A percentile compares a stretch with the other conserved stretches of the same genome.
phyloP scores from a whole-genome alignment of 2,113 vertebrate genomes.

The Motacilla tschutschensis region DNA sequence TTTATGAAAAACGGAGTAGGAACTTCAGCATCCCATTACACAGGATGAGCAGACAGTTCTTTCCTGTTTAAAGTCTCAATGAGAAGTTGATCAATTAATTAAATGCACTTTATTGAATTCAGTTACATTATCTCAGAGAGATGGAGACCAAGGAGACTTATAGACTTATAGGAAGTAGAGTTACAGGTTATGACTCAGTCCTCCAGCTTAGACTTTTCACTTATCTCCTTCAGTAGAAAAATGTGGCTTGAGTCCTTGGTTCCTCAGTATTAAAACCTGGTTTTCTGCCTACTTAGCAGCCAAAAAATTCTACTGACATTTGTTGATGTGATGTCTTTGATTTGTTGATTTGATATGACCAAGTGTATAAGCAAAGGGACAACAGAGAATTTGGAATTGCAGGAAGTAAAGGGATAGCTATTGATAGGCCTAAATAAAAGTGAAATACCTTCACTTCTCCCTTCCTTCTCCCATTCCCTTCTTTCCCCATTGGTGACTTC shows the following conservation, averaged over 20 bases:
- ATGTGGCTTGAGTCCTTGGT: neutral
- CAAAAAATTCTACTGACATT: neutral
- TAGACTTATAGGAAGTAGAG: neutral
- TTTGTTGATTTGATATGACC: neutral
- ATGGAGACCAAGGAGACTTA: neutral
- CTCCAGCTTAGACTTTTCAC: neutral
- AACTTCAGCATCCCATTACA: neutral
- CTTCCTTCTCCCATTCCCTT: neutral
- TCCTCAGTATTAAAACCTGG: neutral
- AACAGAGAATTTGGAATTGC: neutral
- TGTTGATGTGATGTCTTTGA: neutral
- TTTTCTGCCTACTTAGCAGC: neutral
- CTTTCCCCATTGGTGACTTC: neutral
- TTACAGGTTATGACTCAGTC: neutral
- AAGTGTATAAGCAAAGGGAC: neutral
- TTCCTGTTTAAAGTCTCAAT: neutral
- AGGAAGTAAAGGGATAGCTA: neutral
- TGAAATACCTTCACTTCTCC: neutral
- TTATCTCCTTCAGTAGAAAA: neutral
- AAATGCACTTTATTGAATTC: constrained; percentile 21
- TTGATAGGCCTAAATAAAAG: neutral
- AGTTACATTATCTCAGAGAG: neutral
- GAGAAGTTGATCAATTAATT: constrained; percentile 1
- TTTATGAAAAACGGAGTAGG: neutral
- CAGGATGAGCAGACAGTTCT: neutral